Conservation (phyloP, 2,797 vertebrate genomes). For the Aphelocoma californica region DNA sequence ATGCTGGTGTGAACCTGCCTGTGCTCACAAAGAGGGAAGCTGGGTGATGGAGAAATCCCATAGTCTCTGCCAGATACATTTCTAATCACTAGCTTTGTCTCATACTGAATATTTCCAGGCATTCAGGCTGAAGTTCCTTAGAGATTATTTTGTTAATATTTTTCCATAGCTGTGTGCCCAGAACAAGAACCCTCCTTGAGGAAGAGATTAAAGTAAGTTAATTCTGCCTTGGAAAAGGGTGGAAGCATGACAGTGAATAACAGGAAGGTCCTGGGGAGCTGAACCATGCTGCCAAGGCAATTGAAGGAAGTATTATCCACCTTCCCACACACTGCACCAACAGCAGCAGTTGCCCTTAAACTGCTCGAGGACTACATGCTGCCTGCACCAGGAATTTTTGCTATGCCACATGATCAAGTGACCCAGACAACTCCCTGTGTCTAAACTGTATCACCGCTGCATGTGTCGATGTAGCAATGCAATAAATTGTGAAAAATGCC, state of each 20-base stretch:
- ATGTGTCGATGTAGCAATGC: neutral
- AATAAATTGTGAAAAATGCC: neutral
- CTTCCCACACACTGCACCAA: neutral
- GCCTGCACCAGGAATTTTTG: neutral
- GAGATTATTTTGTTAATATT: neutral
- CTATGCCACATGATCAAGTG: neutral
- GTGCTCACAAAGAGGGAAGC: neutral
- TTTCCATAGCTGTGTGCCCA: conserved; percentile 9
- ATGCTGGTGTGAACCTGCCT: neutral
- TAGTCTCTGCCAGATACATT: neutral
- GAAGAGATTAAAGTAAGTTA: conserved; percentile 14
- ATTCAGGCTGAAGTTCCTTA: neutral
- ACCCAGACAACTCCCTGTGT: neutral
- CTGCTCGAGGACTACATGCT: neutral
- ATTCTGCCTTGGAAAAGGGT: neutral
- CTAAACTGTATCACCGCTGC: neutral
- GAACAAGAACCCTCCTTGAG: neutral
- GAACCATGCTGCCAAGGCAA: neutral
- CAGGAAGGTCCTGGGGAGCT: conserved; percentile 8
- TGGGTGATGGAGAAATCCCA: neutral
- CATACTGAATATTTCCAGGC: conserved; percentile 2
- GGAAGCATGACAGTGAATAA: neutral
- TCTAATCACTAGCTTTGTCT: neutral
- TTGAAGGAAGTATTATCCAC: neutral
- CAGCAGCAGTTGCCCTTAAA: neutral